These are phyloP conservation scores for Columba livia DNA, from an alignment of 2,113 vertebrate species.

Conservation along the genomic window DNA sequence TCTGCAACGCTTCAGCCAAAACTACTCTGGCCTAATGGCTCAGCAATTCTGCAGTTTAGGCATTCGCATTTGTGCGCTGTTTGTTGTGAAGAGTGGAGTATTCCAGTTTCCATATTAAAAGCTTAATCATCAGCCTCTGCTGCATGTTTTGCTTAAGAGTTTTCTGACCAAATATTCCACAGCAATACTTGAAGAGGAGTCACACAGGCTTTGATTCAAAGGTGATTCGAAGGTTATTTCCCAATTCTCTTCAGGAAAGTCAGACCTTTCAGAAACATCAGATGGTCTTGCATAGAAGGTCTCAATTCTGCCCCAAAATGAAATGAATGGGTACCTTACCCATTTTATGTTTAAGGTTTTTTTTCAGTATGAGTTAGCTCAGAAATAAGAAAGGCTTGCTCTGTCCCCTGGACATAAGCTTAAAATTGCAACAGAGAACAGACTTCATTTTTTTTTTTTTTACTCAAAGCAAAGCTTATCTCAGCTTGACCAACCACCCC, in stretches of 20 bases:
- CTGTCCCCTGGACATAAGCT: background rate
- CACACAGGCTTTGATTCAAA: background rate
- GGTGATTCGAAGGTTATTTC: background rate
- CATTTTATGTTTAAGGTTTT: background rate
- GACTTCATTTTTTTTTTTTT: background rate
- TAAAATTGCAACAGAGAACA: background rate
- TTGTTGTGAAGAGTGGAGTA: background rate
- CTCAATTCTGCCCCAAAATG: background rate
- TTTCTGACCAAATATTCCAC: background rate
- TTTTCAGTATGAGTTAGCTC: background rate
- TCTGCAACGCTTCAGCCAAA: conserved; percentile 8
- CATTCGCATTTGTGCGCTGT: background rate
- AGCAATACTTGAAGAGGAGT: background rate
- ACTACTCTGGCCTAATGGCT: background rate
- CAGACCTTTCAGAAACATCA: background rate
- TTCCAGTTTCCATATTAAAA: background rate
- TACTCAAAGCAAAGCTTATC: background rate
- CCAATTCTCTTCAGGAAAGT: background rate
- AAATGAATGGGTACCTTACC: background rate
- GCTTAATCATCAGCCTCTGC: conserved; percentile 19
- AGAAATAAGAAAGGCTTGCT: background rate
- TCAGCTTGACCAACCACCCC: background rate
- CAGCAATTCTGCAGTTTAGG: conserved; percentile 28
- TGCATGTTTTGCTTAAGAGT: background rate
- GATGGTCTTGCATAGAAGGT: background rate